Evolutionary conservation across 2,888 invertebrate genomes (phyloP).

Genomic region (Actias luna): DNA sequence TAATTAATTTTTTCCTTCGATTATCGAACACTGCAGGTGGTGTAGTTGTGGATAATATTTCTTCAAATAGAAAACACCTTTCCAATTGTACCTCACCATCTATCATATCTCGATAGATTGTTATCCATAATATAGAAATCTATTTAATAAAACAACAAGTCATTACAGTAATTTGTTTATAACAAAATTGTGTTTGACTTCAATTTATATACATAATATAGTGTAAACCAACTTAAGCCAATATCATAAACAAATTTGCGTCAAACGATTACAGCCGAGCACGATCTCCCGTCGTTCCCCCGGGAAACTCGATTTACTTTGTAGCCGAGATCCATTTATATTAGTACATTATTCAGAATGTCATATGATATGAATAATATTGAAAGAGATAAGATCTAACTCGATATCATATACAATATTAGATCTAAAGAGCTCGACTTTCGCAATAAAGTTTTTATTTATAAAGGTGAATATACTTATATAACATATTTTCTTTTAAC

Average conservation of each 20-base stretch:
- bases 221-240: neutral
- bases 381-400: neutral
- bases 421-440: neutral
- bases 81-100: no score
- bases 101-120: no score
- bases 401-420: neutral
- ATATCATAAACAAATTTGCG: slow-evolving; percentile 4
- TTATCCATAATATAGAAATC: no score
- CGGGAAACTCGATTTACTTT: slow-evolving; percentile 22
- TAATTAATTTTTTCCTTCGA: no score
- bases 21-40: no score
- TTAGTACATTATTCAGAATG: slow-evolving; percentile 1
- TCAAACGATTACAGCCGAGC: slow-evolving; percentile 8
- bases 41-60: no score
- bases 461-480: no score
- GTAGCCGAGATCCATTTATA: slow-evolving; percentile 13
- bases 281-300: neutral
- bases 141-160: neutral
- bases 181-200: neutral
- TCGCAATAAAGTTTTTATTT: no score
- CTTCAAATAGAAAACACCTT: no score
- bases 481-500: no score
- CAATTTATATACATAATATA: slow-evolving; percentile 6
- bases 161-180: neutral
- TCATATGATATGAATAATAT: neutral